phyloP scores from a whole-genome alignment of 2,888 invertebrate genomes.

The Agonopterix alstromeriana region DNA sequence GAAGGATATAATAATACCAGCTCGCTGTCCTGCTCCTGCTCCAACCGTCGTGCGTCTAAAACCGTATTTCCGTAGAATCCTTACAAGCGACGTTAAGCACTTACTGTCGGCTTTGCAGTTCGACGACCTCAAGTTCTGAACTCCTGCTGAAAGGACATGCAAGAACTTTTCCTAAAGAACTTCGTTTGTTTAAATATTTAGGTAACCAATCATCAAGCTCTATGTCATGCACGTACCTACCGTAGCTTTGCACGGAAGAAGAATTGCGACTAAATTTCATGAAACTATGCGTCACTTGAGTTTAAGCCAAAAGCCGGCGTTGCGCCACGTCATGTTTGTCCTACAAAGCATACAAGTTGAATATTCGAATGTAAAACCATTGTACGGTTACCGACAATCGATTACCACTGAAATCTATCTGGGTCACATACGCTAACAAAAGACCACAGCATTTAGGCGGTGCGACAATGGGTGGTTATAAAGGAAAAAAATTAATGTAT shows the following conservation, averaged over 20 bases:
- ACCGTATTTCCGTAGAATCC: constrained; percentile 76
- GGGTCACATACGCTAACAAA: constrained; percentile 63
- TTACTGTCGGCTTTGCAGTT: constrained; percentile 70
- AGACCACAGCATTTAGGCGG: constrained; percentile 52
- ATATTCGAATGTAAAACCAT: constrained; percentile 37
- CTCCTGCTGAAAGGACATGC: constrained; percentile 47
- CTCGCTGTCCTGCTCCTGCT: constrained; percentile 33
- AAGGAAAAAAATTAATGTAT: constrained; percentile 55
- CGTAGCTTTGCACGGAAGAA: neutral
- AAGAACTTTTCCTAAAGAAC: constrained; percentile 45
- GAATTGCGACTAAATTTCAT: constrained; percentile 30
- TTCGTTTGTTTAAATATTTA: constrained; percentile 23
- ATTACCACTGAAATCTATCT: constrained; percentile 56
- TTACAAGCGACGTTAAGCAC: constrained; percentile 72
- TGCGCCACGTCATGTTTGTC: constrained; percentile 28
- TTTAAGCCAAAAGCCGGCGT: constrained; percentile 16
- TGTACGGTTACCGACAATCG: constrained; percentile 40
- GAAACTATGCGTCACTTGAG: constrained; percentile 25
- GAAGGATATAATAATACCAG: constrained; percentile 9
- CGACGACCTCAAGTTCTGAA: constrained; percentile 61
- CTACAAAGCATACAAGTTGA: constrained; percentile 25
- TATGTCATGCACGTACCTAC: constrained; percentile 16
- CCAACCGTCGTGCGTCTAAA: constrained; percentile 56
- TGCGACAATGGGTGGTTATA: constrained; percentile 42
- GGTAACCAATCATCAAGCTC: too few species aligned